Evolutionary conservation across 1,140 invertebrate species (phyloP).

Genomic region (Drosophila pseudoobscura): DNA sequence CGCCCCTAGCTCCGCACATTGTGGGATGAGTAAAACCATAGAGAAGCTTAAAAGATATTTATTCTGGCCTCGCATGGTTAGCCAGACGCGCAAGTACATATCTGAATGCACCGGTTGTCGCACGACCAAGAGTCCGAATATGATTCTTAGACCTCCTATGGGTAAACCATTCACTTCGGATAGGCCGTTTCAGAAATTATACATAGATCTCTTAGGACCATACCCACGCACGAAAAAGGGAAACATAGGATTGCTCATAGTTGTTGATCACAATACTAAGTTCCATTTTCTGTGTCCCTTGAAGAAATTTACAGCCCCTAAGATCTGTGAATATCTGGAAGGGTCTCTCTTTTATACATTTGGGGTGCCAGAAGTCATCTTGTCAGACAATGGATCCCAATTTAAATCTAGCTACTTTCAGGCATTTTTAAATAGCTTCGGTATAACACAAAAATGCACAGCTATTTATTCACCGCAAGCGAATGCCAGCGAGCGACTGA

Average conservation of each 20-base stretch:
- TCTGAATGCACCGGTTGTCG: too few species aligned
- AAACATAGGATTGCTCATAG: conserved; percentile 15
- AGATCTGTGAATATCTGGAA: conserved; percentile 13
- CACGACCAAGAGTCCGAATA: too few species aligned
- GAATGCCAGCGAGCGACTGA: too few species aligned
- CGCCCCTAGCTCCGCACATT: too few species aligned
- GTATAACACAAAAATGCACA: too few species aligned
- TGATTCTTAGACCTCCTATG: conserved; percentile 1
- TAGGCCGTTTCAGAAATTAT: conserved; percentile 23
- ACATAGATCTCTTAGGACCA: conserved; percentile 24
- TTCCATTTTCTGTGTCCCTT: conserved; percentile 17
- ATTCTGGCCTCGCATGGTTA: too few species aligned
- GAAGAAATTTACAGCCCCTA: conserved; percentile 7
- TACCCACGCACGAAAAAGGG: conserved; percentile 21
- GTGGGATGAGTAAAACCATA: too few species aligned
- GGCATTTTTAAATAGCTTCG: conserved; percentile 3
- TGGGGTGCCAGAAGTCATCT: conserved; percentile 7
- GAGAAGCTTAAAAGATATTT: too few species aligned
- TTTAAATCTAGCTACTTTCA: conserved; percentile 2
- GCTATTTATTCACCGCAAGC: too few species aligned
- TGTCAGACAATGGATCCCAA: conserved; percentile 17
- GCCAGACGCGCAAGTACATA: too few species aligned
- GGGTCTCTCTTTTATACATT: conserved; percentile 10
- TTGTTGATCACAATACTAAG: conserved; percentile 15
- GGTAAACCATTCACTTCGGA: conserved; percentile 18